phyloP scores from a whole-genome alignment of 2,888 invertebrate species.

The Carterocephalus palaemon region DNA sequence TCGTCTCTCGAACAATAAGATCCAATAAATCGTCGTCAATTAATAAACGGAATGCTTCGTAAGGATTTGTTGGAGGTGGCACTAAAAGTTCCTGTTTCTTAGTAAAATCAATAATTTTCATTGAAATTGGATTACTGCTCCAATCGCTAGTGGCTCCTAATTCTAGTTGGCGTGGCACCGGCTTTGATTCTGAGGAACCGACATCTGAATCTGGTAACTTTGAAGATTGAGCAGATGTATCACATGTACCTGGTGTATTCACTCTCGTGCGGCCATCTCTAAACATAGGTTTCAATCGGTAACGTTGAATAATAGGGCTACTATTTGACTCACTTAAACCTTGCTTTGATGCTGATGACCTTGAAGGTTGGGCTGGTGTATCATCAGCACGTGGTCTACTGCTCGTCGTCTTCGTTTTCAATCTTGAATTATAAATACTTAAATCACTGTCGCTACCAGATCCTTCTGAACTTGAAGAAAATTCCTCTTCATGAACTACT shows the following conservation, averaged over 20 bases:
- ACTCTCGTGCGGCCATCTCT: constrained; percentile 22
- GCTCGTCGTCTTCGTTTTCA: constrained; percentile 27
- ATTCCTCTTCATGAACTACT: constrained; percentile 18
- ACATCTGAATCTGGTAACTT: constrained; percentile 18
- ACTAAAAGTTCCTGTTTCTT: constrained; percentile 29
- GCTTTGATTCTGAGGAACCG: constrained; percentile 13
- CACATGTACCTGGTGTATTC: constrained; percentile 17
- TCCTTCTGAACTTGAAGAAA: constrained; percentile 27
- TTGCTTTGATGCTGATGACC: constrained; percentile 26
- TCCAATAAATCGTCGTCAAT: constrained; percentile 31
- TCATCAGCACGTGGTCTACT: constrained; percentile 26
- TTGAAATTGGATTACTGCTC: too few relatives aligned
- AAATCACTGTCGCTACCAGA: constrained; percentile 27
- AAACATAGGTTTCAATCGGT: constrained; percentile 21
- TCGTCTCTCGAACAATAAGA: constrained; percentile 31
- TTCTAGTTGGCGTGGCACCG: constrained; percentile 12
- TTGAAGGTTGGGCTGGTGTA: constrained; percentile 28
- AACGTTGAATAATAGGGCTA: constrained; percentile 24
- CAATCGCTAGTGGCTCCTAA: constrained; percentile 31
- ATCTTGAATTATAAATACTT: constrained; percentile 26
- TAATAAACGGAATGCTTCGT: constrained; percentile 32
- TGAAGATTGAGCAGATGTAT: constrained; percentile 17
- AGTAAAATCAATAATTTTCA: constrained; percentile 26
- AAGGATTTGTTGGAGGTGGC: constrained; percentile 31
- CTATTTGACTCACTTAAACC: constrained; percentile 26